phyloP scores from a whole-genome alignment of 2,113 vertebrate species.

The Lampris incognitus region DNA sequence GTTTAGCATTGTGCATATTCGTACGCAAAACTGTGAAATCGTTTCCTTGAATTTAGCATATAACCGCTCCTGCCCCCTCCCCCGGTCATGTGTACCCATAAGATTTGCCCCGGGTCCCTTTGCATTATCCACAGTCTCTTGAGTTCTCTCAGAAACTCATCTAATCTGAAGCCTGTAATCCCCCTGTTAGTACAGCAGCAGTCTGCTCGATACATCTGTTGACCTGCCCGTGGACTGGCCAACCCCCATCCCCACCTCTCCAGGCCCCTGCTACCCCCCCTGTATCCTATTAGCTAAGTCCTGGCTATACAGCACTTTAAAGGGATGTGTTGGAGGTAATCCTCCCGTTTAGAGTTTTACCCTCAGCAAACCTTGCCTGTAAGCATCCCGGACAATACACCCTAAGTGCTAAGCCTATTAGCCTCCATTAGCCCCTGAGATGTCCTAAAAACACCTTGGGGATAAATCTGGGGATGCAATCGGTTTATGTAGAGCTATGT shows the following conservation, averaged over 20 bases:
- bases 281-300: constrained; percentile 93
- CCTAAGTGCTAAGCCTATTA: constrained; percentile 95
- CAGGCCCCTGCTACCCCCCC: constrained; percentile 79
- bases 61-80: constrained; percentile 8
- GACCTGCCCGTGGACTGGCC: constrained; percentile 63
- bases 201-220: constrained; percentile 81
- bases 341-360: constrained; percentile 94
- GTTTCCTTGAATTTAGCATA: constrained; percentile 2
- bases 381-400: constrained; percentile 91
- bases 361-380: constrained; percentile 95
- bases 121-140: constrained; percentile 68
- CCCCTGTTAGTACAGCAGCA: constrained; percentile 76
- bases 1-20: background rate
- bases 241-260: constrained; percentile 60
- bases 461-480: constrained; percentile 81
- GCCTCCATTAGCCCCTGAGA: constrained; percentile 86
- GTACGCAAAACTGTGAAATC: background rate
- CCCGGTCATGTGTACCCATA: constrained; percentile 41
- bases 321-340: constrained; percentile 95
- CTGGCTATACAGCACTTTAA: constrained; percentile 96
- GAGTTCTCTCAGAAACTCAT: constrained; percentile 71
- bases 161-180: constrained; percentile 82
- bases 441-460: constrained; percentile 85
- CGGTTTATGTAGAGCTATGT: constrained; percentile 79
- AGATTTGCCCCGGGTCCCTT: constrained; percentile 49